phyloP scores from a whole-genome alignment of 64 coral and sea anemone genomes.

The Cladopsammia gracilis region DNA sequence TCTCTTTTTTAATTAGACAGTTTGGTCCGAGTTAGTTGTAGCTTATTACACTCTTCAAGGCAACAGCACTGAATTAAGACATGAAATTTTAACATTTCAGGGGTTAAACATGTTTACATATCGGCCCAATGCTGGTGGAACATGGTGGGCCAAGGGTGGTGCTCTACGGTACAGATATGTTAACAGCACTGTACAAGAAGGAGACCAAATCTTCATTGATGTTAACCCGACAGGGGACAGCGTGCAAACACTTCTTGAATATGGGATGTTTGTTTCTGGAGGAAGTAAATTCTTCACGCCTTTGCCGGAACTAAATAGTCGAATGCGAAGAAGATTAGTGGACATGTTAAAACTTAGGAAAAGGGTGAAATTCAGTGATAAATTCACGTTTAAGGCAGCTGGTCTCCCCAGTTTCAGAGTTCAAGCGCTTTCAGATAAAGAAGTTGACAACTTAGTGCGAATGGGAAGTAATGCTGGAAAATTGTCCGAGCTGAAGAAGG shows the following conservation, averaged over 20 bases:
- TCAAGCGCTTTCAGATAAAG: constrained; percentile 43
- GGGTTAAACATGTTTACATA: constrained; percentile 52
- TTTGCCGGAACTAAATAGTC: constrained; percentile 44
- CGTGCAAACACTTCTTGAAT: constrained; percentile 55
- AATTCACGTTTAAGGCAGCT: constrained; percentile 61
- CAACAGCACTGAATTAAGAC: not conserved
- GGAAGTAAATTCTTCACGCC: constrained; percentile 67
- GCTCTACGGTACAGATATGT: constrained; percentile 49
- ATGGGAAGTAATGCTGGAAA: constrained; percentile 17
- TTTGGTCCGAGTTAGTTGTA: too few relatives aligned
- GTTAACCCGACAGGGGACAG: constrained; percentile 60
- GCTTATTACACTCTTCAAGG: not conserved
- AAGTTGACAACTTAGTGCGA: constrained; percentile 38
- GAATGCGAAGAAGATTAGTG: constrained; percentile 48
- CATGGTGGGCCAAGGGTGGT: constrained; percentile 60
- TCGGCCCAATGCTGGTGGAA: constrained; percentile 19
- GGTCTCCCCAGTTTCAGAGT: constrained; percentile 62
- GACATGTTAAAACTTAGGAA: constrained; percentile 43
- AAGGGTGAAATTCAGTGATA: constrained; percentile 46
- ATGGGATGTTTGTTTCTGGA: constrained; percentile 53
- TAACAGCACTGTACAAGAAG: constrained; percentile 55
- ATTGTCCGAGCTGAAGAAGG: constrained; percentile 45
- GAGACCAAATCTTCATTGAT: constrained; percentile 52
- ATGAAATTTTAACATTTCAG: not conserved
- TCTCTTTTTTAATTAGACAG: too few relatives aligned